phyloP scores from a whole-genome alignment of 2,888 invertebrate species.

The Bhutanitis thaidina region DNA sequence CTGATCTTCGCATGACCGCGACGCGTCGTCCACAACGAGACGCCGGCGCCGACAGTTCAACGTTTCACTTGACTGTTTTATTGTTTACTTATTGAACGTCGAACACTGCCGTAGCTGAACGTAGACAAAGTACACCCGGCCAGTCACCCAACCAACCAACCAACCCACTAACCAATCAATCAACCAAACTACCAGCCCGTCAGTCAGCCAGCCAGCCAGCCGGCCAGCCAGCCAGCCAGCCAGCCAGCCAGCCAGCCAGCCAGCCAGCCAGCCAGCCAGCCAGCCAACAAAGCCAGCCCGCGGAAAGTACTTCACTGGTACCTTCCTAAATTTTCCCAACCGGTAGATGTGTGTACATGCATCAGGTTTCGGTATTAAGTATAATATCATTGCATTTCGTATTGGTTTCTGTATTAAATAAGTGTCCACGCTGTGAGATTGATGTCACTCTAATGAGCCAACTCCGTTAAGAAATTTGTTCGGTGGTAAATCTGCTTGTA shows the following conservation, averaged over 20 bases:
- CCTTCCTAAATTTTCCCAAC: not conserved
- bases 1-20: conserved; percentile 88
- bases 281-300: too few relatives aligned
- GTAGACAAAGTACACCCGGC: conserved; percentile 11
- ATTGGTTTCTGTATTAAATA: not conserved
- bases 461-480: too few relatives aligned
- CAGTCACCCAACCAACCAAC: too few relatives aligned
- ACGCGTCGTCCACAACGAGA: conserved; percentile 15
- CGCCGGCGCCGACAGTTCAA: not conserved
- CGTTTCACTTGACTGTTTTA: not conserved
- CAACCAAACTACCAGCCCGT: too few relatives aligned
- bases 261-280: too few relatives aligned
- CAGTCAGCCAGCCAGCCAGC: too few relatives aligned
- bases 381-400: conserved; percentile 10
- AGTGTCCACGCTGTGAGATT: not conserved
- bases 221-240: too few relatives aligned
- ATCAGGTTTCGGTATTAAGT: conserved; percentile 13
- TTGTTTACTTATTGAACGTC: not conserved
- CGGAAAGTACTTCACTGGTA: not conserved
- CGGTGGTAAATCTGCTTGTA: too few relatives aligned
- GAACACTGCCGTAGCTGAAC: too few relatives aligned
- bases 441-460: too few relatives aligned
- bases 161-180: too few relatives aligned
- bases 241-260: too few relatives aligned
- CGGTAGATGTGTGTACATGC: not conserved